Evolutionary conservation across 2,797 vertebrate species (phyloP).

Genomic region (Sebastes trivittatus): DNA sequence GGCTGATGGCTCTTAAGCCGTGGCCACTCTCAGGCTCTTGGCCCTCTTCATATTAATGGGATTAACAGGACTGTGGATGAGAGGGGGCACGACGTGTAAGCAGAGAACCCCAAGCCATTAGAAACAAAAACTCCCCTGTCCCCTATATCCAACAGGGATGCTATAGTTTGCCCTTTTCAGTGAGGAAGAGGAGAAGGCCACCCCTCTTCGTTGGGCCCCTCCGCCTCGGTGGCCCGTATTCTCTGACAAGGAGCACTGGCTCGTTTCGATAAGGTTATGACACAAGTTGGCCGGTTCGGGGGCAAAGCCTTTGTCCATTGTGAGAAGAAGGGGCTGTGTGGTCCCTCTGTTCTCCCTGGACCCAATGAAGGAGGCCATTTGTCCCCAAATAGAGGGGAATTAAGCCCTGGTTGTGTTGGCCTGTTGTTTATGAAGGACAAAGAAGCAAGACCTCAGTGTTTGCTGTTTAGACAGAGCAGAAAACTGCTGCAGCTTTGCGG

Average conservation of each 20-base stretch:
- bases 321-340: slow-evolving; percentile 71
- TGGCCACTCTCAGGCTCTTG: slow-evolving; percentile 73
- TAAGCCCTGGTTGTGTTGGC: slow-evolving; percentile 62
- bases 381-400: slow-evolving; percentile 62
- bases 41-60: slow-evolving; percentile 84
- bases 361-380: slow-evolving; percentile 65
- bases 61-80: slow-evolving; percentile 77
- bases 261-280: slow-evolving; percentile 73
- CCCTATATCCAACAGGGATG: slow-evolving; percentile 66
- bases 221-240: slow-evolving; percentile 58
- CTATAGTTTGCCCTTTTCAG: slow-evolving; percentile 65
- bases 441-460: slow-evolving; percentile 64
- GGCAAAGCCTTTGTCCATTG: slow-evolving; percentile 71
- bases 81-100: slow-evolving; percentile 71
- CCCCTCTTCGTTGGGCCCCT: slow-evolving; percentile 31
- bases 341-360: slow-evolving; percentile 65
- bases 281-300: slow-evolving; percentile 68
- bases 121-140: slow-evolving; percentile 75
- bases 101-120: slow-evolving; percentile 71
- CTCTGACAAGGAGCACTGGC: slow-evolving; percentile 52
- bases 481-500: slow-evolving; percentile 43
- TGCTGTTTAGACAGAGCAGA: slow-evolving; percentile 50
- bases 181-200: slow-evolving; percentile 48
- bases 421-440: slow-evolving; percentile 68
- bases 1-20: slow-evolving; percentile 79